Evolutionary conservation across 2,888 invertebrate genomes (phyloP).

Genomic region (Ashinkailepas kermadecensis): DNA sequence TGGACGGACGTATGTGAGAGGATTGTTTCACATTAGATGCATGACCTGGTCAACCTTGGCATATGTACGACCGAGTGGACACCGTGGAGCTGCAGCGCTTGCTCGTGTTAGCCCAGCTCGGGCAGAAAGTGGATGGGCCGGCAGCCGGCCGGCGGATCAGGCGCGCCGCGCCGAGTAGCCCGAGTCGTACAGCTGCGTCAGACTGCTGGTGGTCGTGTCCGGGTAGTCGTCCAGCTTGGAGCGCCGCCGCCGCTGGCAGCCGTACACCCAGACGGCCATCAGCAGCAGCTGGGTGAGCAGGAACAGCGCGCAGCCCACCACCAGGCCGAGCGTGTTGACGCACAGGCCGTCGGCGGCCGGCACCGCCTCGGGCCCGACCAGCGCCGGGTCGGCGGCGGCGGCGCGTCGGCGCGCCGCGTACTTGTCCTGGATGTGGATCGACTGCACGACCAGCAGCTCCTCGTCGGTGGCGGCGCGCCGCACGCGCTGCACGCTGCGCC

Average conservation of each 20-base stretch:
- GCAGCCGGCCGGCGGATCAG: neutral
- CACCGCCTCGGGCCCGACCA: neutral
- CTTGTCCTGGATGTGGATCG: constrained; percentile 86
- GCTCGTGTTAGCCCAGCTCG: too few species aligned
- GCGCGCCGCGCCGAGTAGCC: constrained; percentile 31
- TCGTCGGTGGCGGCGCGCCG: constrained; percentile 51
- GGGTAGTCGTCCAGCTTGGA: constrained; percentile 54
- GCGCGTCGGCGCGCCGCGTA: neutral
- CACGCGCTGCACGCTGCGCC: constrained; percentile 45
- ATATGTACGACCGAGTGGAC: too few species aligned
- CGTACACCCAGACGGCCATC: constrained; percentile 78
- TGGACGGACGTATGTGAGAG: too few species aligned
- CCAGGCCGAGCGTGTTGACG: constrained; percentile 69
- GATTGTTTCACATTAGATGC: too few species aligned
- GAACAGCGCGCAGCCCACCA: constrained; percentile 77
- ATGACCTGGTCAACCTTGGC: too few species aligned
- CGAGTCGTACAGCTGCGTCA: constrained; percentile 80
- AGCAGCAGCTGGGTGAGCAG: constrained; percentile 77
- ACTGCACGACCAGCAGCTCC: constrained; percentile 78
- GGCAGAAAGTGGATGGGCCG: too few species aligned
- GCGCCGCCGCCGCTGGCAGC: constrained; percentile 60
- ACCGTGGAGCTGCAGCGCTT: too few species aligned
- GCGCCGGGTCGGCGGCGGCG: neutral
- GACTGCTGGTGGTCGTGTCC: constrained; percentile 55
- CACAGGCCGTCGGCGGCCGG: constrained; percentile 46